Evolutionary conservation across 2,797 vertebrate species (phyloP).

Genomic region (Anguilla anguilla): DNA sequence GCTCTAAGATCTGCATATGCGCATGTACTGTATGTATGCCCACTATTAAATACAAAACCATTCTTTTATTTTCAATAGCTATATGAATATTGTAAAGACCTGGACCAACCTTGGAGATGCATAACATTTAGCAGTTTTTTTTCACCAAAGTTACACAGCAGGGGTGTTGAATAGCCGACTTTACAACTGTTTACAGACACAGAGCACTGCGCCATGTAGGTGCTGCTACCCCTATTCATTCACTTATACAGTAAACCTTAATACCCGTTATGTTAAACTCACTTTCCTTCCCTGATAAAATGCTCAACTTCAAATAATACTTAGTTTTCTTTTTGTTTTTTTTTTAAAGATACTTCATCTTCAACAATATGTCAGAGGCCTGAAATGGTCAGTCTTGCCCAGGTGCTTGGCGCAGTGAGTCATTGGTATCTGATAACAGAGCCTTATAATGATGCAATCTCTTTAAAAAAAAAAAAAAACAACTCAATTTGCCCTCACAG

Average conservation of each 20-base stretch:
- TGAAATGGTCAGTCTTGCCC: conserved; percentile 51
- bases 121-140: neutral
- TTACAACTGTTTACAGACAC: neutral
- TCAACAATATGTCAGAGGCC: neutral
- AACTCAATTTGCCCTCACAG: conserved; percentile 32
- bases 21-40: neutral
- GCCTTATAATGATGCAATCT: conserved; percentile 53
- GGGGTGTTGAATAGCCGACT: neutral
- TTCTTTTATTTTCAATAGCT: neutral
- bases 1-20: neutral
- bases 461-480: conserved; percentile 45
- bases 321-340: neutral
- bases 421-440: conserved; percentile 40
- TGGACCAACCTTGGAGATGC: neutral
- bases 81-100: neutral
- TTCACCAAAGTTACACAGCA: neutral
- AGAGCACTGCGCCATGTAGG: neutral
- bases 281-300: neutral
- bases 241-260: too few species aligned
- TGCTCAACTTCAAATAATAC: neutral
- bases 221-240: neutral
- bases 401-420: conserved; percentile 49
- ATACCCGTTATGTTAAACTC: neutral
- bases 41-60: neutral
- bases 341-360: neutral